Evolutionary conservation across 2,888 invertebrate genomes (phyloP).

Genomic region (Dioctria linearis): DNA sequence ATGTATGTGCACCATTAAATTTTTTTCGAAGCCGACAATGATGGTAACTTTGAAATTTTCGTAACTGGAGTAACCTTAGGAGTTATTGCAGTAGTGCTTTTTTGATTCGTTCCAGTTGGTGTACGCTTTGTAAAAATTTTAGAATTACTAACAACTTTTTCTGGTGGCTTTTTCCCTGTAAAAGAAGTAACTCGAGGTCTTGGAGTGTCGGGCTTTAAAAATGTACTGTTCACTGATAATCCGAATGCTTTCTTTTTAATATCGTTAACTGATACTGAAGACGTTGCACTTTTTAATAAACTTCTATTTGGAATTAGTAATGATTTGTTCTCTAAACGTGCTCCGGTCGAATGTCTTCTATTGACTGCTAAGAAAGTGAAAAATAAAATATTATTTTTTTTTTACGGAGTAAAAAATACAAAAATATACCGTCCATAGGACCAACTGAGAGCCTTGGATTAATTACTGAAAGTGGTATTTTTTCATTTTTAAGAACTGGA

Average conservation of each 20-base stretch:
- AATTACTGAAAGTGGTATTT: background rate
- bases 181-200: slow-evolving; percentile 20
- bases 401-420: background rate
- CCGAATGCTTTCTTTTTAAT: slow-evolving; percentile 6
- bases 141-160: background rate
- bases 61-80: background rate
- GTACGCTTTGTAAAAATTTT: background rate
- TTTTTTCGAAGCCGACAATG: background rate
- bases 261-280: slow-evolving; percentile 4
- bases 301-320: background rate
- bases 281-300: background rate
- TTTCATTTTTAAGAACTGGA: background rate
- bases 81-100: background rate
- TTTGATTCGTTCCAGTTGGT: background rate
- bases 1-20: background rate
- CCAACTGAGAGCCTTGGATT: slow-evolving; percentile 12
- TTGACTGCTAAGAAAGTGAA: slow-evolving; percentile 1
- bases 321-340: slow-evolving; percentile 25
- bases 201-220: slow-evolving; percentile 49
- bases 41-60: background rate
- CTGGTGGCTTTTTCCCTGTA: background rate
- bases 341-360: slow-evolving; percentile 45
- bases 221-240: background rate
- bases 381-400: background rate
- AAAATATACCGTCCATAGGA: background rate